These are phyloP conservation scores for Cercopithecus petaurista DNA, from an alignment of 2,797 vertebrate species.

Conservation along the genomic window DNA sequence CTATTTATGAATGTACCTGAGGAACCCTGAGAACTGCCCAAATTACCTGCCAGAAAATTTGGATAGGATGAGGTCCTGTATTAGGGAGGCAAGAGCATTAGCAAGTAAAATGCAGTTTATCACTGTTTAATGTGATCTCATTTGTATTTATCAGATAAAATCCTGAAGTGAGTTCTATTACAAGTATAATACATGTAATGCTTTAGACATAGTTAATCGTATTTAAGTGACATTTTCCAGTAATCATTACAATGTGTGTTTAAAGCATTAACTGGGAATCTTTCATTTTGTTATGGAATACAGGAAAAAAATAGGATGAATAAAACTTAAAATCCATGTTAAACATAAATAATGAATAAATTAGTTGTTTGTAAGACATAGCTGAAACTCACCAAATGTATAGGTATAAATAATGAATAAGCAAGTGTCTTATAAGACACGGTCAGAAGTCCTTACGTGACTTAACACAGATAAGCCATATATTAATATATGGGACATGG, in stretches of 20 bases:
- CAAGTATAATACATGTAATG: not conserved
- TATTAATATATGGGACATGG: not conserved
- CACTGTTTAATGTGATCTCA: not conserved
- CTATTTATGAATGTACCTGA: not conserved
- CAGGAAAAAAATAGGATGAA: not conserved
- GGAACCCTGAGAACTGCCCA: not conserved
- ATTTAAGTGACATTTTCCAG: not conserved
- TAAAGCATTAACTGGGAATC: not conserved
- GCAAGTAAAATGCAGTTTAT: not conserved
- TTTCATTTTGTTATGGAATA: not conserved
- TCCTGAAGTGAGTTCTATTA: not conserved
- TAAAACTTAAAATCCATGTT: not conserved
- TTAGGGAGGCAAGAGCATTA: not conserved
- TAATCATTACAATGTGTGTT: not conserved
- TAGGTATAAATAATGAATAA: not conserved
- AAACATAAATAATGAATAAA: not conserved
- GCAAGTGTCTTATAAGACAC: not conserved
- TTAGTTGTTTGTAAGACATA: not conserved
- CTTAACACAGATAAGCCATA: not conserved
- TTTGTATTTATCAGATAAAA: not conserved
- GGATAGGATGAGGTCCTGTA: not conserved
- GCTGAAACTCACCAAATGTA: not conserved
- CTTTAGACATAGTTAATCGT: not conserved
- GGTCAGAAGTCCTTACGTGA: not conserved
- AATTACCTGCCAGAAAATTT: not conserved